These are phyloP conservation scores for Halcyon badia DNA, from an alignment of 2,797 vertebrate genomes.

Conservation along the genomic window DNA sequence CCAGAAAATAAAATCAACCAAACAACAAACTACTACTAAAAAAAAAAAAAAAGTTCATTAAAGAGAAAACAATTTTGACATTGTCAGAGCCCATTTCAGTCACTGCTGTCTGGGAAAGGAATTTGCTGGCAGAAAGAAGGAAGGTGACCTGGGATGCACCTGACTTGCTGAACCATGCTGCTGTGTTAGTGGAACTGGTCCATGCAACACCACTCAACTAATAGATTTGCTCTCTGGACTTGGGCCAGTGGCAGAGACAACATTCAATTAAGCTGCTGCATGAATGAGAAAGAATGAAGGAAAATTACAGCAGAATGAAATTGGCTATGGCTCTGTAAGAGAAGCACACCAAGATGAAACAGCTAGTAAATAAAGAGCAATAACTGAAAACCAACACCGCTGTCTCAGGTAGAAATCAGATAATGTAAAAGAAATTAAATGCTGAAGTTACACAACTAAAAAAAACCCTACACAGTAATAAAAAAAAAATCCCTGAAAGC, in stretches of 20 bases:
- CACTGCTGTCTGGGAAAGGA: neutral
- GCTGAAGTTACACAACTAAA: neutral
- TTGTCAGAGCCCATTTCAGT: neutral
- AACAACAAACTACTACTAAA: neutral
- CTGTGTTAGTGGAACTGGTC: neutral
- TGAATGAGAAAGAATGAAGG: constrained; percentile 41
- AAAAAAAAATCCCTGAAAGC: neutral
- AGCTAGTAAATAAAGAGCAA: constrained; percentile 46
- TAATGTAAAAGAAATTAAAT: neutral
- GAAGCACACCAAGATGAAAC: constrained; percentile 28
- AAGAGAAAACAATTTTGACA: neutral
- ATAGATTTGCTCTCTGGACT: constrained; percentile 13
- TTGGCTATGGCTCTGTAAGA: neutral
- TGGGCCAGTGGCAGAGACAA: constrained; percentile 21
- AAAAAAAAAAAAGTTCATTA: neutral
- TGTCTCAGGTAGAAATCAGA: neutral
- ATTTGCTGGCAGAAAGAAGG: neutral
- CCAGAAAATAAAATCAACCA: neutral
- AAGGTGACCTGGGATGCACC: neutral
- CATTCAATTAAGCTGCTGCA: constrained; percentile 37
- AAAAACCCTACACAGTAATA: neutral
- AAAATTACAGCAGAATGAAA: neutral
- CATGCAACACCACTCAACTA: neutral
- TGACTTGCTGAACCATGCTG: neutral
- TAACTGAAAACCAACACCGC: neutral